phyloP scores from a whole-genome alignment of 2,888 invertebrate species.

The Napeogenes sylphis region DNA sequence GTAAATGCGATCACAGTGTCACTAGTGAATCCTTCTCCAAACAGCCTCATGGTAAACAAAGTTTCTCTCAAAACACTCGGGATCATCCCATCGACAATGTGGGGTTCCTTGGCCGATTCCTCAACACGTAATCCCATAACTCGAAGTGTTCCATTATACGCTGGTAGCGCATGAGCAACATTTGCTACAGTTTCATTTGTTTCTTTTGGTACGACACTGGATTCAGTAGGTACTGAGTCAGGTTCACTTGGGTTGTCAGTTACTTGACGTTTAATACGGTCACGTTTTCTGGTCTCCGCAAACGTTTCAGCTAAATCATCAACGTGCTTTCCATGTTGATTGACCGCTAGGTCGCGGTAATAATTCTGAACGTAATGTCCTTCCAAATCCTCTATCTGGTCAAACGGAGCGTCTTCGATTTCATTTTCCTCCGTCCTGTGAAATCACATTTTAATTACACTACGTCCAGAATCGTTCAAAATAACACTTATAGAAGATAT shows the following conservation, averaged over 20 bases:
- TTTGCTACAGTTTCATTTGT: neutral
- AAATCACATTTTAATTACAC: conserved; percentile 4
- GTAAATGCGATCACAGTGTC: conserved; percentile 60
- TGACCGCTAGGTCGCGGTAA: conserved; percentile 40
- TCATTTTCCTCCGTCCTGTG: conserved; percentile 34
- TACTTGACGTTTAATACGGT: conserved; percentile 20
- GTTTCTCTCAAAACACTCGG: conserved; percentile 60
- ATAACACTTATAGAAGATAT: too few relatives aligned
- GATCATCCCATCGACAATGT: conserved; percentile 58
- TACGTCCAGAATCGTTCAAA: neutral
- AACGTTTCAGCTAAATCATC: conserved; percentile 41
- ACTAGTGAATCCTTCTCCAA: conserved; percentile 56
- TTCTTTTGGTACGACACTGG: neutral
- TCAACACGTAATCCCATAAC: conserved; percentile 61
- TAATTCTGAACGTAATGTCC: conserved; percentile 32
- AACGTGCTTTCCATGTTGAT: conserved; percentile 32
- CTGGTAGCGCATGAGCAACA: neutral
- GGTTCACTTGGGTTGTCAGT: conserved; percentile 30
- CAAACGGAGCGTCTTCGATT: conserved; percentile 27
- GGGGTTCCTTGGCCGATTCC: conserved; percentile 61
- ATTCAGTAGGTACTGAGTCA: conserved; percentile 6
- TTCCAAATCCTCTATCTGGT: conserved; percentile 31
- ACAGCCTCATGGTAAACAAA: conserved; percentile 51
- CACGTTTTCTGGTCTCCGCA: conserved; percentile 18
- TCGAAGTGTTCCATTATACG: conserved; percentile 31